Evolutionary conservation across 2,113 vertebrate genomes (phyloP).

Genomic region (Sorex araneus): DNA sequence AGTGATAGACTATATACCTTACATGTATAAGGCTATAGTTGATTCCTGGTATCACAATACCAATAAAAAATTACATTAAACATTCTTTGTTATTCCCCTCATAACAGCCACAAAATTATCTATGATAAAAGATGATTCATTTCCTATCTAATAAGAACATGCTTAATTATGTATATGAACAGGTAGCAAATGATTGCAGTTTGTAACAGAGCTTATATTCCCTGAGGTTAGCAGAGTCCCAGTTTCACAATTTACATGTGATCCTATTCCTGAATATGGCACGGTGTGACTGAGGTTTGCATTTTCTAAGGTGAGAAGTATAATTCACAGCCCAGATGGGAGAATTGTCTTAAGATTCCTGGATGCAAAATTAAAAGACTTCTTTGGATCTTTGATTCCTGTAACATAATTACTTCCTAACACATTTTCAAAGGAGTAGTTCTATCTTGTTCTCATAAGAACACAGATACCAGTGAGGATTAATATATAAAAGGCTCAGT

Average conservation of each 20-base stretch:
- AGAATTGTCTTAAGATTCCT: neutral
- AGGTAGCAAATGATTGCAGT: neutral
- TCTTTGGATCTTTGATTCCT: slow-evolving; percentile 20
- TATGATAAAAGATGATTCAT: neutral
- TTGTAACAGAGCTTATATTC: neutral
- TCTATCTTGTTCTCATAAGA: neutral
- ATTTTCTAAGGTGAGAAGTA: slow-evolving; percentile 30
- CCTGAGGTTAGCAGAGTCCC: neutral
- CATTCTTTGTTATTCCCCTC: too few species aligned
- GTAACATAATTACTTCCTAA: neutral
- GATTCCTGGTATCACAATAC: too few species aligned
- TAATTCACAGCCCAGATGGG: slow-evolving; percentile 57
- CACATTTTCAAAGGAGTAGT: neutral
- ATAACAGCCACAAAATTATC: too few species aligned
- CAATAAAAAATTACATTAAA: too few species aligned
- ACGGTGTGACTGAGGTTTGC: neutral
- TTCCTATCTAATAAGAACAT: slow-evolving; percentile 10
- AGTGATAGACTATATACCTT: too few species aligned
- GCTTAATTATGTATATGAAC: neutral
- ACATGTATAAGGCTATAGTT: too few species aligned
- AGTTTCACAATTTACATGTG: neutral
- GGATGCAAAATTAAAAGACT: slow-evolving; percentile 25
- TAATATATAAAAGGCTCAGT: neutral
- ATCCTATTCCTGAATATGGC: neutral
- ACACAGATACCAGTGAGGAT: neutral